Percentiles rank a stretch among this genome's conserved stretches.
These are phyloP conservation scores for Bibio marci DNA, from an alignment of 2,888 invertebrate genomes.

Conservation along the genomic window DNA sequence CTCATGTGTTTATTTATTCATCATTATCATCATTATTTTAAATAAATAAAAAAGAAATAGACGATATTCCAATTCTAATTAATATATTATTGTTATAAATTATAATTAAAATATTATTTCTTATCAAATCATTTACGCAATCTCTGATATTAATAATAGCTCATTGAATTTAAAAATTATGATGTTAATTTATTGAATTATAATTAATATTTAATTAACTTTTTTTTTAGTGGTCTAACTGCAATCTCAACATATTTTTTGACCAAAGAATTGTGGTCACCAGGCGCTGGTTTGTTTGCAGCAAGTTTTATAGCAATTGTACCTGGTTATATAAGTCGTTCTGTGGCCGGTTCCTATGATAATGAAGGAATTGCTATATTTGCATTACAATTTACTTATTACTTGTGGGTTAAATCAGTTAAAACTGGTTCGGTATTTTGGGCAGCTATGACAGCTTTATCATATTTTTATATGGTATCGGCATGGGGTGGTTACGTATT, in stretches of 20 bases:
- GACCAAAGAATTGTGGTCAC: slow-evolving; percentile 94
- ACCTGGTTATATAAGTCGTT: slow-evolving; percentile 96
- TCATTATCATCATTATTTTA: background rate
- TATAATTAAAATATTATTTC: no score
- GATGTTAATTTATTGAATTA: no score
- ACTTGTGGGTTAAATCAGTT: slow-evolving; percentile 93
- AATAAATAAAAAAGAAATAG: background rate
- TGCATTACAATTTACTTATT: slow-evolving; percentile 96
- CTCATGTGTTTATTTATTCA: slow-evolving; percentile 2
- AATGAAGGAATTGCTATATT: slow-evolving; percentile 99
- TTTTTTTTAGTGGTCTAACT: slow-evolving; percentile 73
- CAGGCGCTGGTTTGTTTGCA: slow-evolving; percentile 93
- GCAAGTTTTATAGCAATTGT: slow-evolving; percentile 98
- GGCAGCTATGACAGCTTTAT: slow-evolving; percentile 83
- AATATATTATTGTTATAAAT: background rate
- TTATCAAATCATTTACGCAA: no score
- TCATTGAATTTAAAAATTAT: no score
- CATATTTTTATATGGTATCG: slow-evolving; percentile 99
- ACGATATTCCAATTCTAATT: background rate
- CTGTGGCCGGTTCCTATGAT: slow-evolving; percentile 98
- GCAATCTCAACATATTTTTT: slow-evolving; percentile 93
- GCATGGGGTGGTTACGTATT: slow-evolving; percentile 99
- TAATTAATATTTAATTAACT: slow-evolving; percentile 6
- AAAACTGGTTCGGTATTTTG: slow-evolving; percentile 97
- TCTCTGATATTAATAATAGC: no score